Evolutionary conservation across 2,113 vertebrate genomes (phyloP), one percentile per base, ranked within the genome.

Genomic region (Indicator maculatus): DNA sequence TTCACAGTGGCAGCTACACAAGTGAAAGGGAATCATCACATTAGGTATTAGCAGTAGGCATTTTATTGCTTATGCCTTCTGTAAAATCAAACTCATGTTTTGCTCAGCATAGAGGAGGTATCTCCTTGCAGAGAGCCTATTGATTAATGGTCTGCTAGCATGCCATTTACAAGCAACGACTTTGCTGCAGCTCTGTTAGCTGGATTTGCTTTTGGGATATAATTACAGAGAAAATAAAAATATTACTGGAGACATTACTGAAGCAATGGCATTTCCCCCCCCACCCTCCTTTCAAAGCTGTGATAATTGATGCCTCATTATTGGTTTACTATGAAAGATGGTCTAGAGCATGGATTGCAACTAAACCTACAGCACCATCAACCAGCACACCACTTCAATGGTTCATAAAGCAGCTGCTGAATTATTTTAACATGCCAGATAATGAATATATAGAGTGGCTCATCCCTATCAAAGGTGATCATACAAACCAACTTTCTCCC

Each of bases 261-360:
- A 86, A 84, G 86, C 55, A 7, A 7, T 39, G 90, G 75, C 82
- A 61, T 92, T 96, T 88, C 80, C 88, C 56, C 76, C n/a, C 36
- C 36, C 70, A 24, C 58, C 83, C 64, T 86, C 47, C 70, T 90
- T 74, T 95, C 58, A 61, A 88, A 92, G 41, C 93, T 74, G 72
- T n/a, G 63, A 33, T 95, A 82, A 89, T 55, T 82, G 83, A 74
- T 88, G 92, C 27, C n/a, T 94, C 75, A n/a, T 88, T 89, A 85
- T 86, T 84, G 93, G 76, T 86, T 92, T 91, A 93, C 86, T 88
- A 85, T 88, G 91, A 94, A 97, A 86, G 88, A 96, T 88, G 81
- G 59, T 44, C 76, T 86, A 17, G 16, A 53, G 38, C 60, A 64
- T 4, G 74, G 89, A 88, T 88, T 94, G 63, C 86, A 97, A 11